Conservation (phyloP, 2,113 vertebrate species). For the Bos indicus region DNA sequence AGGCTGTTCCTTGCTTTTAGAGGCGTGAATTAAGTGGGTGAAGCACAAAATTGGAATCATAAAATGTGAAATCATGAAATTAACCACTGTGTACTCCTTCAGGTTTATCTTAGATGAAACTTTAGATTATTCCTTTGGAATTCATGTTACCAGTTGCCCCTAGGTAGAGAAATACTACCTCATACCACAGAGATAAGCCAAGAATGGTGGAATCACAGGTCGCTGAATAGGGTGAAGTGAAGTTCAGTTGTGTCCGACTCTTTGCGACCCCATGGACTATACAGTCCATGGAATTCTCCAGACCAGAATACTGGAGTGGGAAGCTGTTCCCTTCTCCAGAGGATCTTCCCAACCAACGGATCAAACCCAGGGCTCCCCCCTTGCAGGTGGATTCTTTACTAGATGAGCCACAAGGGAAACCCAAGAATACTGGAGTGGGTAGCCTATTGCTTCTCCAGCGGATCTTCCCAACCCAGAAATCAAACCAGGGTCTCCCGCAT, state of each 20-base stretch:
- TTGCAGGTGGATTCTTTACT: not conserved
- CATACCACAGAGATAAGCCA: not conserved
- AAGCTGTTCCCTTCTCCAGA: not conserved
- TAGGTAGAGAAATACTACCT: not conserved
- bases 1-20: not conserved
- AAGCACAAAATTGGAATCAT: not conserved
- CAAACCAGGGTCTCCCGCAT: not conserved
- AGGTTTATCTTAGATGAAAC: not conserved
- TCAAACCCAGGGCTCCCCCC: not conserved
- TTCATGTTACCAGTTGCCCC: not conserved
- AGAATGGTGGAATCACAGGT: not conserved
- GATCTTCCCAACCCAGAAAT: not conserved
- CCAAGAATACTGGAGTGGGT: not conserved
- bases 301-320: not conserved
- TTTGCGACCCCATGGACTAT: not conserved
- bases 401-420: not conserved
- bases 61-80: not conserved
- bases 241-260: accelerated
- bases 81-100: not conserved
- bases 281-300: not conserved
- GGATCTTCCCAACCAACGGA: not conserved
- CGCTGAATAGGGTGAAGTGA: not conserved
- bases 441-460: not conserved
- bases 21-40: not conserved
- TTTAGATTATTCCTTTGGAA: not conserved